Evolutionary conservation across 1,140 invertebrate genomes (phyloP).

Genomic region (Plectrocnemia conspersa): DNA sequence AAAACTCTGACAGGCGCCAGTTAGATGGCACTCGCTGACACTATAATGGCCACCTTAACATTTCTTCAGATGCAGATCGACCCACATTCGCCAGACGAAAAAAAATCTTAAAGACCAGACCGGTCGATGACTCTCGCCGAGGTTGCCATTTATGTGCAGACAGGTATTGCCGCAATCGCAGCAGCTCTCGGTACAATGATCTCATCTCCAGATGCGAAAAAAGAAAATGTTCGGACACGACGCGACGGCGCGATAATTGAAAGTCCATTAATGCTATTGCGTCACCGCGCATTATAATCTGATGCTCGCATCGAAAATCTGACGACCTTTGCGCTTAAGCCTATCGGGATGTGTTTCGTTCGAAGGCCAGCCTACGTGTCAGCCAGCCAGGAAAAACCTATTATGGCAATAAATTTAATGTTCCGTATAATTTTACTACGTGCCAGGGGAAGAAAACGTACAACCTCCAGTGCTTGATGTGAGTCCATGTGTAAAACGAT

Average conservation of each 20-base stretch:
- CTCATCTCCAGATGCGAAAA: slow-evolving; percentile 13
- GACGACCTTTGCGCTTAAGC: not conserved
- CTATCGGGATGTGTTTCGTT: not conserved
- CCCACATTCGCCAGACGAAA: slow-evolving; percentile 19
- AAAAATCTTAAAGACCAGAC: slow-evolving; percentile 10
- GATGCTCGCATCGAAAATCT: too few species aligned
- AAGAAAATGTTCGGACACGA: not conserved
- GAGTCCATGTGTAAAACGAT: slow-evolving; percentile 29
- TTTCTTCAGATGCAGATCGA: slow-evolving; percentile 14
- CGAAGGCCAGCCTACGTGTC: slow-evolving; percentile 13
- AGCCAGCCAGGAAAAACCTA: slow-evolving; percentile 29
- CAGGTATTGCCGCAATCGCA: slow-evolving; percentile 17
- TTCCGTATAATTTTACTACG: slow-evolving; percentile 34
- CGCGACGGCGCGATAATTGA: not conserved
- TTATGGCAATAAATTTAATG: slow-evolving; percentile 35
- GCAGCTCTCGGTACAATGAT: slow-evolving; percentile 26
- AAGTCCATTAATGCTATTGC: slow-evolving; percentile 1
- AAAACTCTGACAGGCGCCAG: too few species aligned
- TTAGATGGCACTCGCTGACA: too few species aligned
- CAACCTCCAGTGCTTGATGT: slow-evolving; percentile 4
- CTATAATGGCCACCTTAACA: slow-evolving; percentile 9
- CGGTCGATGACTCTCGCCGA: slow-evolving; percentile 20
- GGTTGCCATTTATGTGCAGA: slow-evolving; percentile 21
- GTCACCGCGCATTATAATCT: too few species aligned
- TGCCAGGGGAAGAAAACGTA: slow-evolving; percentile 21